phyloP scores from a whole-genome alignment of 2,888 invertebrate species.

The Eupsilia transversa region DNA sequence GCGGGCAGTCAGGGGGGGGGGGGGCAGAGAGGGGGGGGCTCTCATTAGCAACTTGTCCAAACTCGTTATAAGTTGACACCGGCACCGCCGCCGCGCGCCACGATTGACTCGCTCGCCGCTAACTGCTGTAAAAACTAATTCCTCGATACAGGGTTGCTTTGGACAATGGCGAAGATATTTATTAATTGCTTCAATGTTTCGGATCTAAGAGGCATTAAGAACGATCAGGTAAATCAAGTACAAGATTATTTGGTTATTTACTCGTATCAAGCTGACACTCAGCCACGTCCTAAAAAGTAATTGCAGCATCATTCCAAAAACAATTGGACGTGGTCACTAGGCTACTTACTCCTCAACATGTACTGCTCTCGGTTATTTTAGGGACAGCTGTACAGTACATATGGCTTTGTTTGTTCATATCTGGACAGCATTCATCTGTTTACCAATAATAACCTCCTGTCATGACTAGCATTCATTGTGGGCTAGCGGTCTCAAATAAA shows the following conservation, averaged over 20 bases:
- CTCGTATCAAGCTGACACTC: background rate
- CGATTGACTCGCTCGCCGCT: constrained; percentile 77
- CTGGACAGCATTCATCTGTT: too few relatives aligned
- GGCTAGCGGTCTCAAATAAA: background rate
- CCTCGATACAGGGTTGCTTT: constrained; percentile 59
- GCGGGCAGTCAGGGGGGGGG: constrained; percentile 15
- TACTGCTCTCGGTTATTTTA: background rate
- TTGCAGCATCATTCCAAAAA: background rate
- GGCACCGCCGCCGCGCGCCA: constrained; percentile 50
- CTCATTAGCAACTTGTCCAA: constrained; percentile 89
- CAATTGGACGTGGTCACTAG: background rate
- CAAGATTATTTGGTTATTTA: background rate
- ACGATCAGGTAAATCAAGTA: background rate
- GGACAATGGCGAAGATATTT: constrained; percentile 11
- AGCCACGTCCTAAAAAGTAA: background rate
- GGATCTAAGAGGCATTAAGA: too few relatives aligned
- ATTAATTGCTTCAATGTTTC: background rate
- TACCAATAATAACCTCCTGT: background rate
- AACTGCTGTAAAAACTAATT: constrained; percentile 76
- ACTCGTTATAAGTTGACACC: constrained; percentile 85
- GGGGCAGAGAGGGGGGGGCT: constrained; percentile 55
- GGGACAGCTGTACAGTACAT: too few relatives aligned
- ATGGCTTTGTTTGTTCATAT: background rate
- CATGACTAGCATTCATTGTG: background rate
- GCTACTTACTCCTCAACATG: background rate